These are phyloP conservation scores for Diarsia rubi DNA, from an alignment of 2,888 invertebrate species.

Conservation along the genomic window DNA sequence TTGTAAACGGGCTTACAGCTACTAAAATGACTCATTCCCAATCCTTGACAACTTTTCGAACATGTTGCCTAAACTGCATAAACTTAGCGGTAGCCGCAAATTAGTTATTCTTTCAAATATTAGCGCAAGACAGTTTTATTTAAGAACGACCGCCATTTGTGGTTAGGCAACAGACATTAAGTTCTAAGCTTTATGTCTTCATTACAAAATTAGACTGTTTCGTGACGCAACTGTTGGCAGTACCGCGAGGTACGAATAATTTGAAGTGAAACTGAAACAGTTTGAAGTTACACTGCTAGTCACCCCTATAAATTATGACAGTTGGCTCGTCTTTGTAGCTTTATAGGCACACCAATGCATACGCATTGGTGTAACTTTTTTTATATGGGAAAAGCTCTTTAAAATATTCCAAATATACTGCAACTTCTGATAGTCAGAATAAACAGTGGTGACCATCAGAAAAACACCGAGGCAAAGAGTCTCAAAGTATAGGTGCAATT, in stretches of 20 bases:
- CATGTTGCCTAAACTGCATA: conserved; percentile 1
- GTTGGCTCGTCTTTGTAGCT: background rate
- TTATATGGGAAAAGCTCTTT: background rate
- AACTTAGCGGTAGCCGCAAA: conserved; percentile 43
- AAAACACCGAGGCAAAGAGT: background rate
- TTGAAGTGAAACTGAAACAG: conserved; percentile 20
- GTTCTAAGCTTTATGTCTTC: conserved; percentile 71
- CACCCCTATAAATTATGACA: background rate
- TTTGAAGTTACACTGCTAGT: background rate
- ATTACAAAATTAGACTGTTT: conserved; percentile 64
- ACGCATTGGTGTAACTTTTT: background rate
- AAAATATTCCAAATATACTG: background rate
- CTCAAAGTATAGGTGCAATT: background rate
- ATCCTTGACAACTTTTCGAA: background rate
- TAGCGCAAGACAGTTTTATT: conserved; percentile 51
- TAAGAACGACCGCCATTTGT: conserved; percentile 54
- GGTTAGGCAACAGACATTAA: conserved; percentile 57
- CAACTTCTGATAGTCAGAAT: background rate
- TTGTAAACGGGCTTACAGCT: background rate
- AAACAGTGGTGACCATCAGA: background rate
- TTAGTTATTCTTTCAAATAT: conserved; percentile 50
- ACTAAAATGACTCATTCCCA: background rate
- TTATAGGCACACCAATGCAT: too few relatives aligned
- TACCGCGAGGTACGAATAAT: conserved; percentile 38
- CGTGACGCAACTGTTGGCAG: conserved; percentile 60